phyloP scores from a whole-genome alignment of 2,113 vertebrate species.

The Boulengeromyrus knoepffleri region DNA sequence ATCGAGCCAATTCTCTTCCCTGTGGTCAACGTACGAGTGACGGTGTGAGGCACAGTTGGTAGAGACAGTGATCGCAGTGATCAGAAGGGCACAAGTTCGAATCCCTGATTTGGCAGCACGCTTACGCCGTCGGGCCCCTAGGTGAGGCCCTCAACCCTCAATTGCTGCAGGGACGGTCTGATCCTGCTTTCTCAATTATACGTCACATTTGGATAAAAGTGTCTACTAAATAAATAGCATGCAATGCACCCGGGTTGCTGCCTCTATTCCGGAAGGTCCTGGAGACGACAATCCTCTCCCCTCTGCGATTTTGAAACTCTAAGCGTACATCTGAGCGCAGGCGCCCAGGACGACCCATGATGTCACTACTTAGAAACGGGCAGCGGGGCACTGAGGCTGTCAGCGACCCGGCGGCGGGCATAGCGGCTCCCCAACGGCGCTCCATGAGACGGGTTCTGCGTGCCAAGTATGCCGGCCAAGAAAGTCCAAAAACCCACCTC shows the following conservation, averaged over 20 bases:
- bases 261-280: not conserved
- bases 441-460: not conserved
- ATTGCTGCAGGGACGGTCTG: not conserved
- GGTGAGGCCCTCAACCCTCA: not conserved
- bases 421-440: not conserved
- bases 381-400: not conserved
- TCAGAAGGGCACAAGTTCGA: not conserved
- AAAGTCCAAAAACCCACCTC: not conserved
- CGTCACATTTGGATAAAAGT: not conserved
- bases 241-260: not conserved
- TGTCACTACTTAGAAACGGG: not conserved
- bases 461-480: conserved; percentile 14
- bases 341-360: not conserved
- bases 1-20: not conserved
- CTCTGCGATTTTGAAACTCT: not conserved
- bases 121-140: not conserved
- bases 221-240: not conserved
- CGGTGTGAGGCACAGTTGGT: not conserved
- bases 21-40: not conserved
- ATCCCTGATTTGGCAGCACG: not conserved
- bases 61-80: too few relatives aligned
- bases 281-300: not conserved
- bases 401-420: not conserved
- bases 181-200: not conserved
- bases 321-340: not conserved